phyloP scores from a whole-genome alignment of 2,888 invertebrate species.

The Trissolcus japonicus region DNA sequence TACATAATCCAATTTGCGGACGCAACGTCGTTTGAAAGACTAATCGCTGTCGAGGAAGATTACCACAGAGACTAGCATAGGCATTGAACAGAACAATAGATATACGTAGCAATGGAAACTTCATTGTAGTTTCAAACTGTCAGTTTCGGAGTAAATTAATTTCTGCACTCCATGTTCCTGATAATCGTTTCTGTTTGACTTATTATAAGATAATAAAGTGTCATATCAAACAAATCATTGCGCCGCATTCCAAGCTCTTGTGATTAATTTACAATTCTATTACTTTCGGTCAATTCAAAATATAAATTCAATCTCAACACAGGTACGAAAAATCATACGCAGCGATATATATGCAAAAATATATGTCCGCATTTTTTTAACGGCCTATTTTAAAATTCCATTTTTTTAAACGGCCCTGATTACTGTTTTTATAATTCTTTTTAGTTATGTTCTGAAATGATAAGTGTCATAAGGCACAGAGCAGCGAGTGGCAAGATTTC shows the following conservation, averaged over 20 bases:
- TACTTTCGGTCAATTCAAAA: too few species aligned
- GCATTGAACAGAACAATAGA: conserved; percentile 57
- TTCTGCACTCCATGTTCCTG: conserved; percentile 40
- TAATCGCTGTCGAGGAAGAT: conserved; percentile 58
- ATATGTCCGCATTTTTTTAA: too few species aligned
- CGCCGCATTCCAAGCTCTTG: conserved; percentile 16
- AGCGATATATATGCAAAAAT: too few species aligned
- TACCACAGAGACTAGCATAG: conserved; percentile 51
- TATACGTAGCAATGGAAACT: conserved; percentile 54
- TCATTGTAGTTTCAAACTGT: conserved; percentile 56
- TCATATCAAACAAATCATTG: conserved; percentile 41
- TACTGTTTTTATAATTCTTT: too few species aligned
- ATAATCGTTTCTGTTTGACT: conserved; percentile 56
- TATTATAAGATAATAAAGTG: conserved; percentile 37
- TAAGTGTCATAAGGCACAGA: too few species aligned
- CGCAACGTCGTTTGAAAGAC: conserved; percentile 58
- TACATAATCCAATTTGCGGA: conserved; percentile 59
- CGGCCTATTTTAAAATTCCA: too few species aligned
- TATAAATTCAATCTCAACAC: too few species aligned
- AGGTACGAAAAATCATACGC: too few species aligned
- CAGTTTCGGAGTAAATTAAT: conserved; percentile 54
- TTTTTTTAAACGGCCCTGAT: too few species aligned
- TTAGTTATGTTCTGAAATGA: too few species aligned
- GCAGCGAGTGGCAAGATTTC: too few species aligned
- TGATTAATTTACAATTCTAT: conserved; percentile 23